phyloP scores from a whole-genome alignment of 2,113 vertebrate genomes.

The Delphinapterus leucas region DNA sequence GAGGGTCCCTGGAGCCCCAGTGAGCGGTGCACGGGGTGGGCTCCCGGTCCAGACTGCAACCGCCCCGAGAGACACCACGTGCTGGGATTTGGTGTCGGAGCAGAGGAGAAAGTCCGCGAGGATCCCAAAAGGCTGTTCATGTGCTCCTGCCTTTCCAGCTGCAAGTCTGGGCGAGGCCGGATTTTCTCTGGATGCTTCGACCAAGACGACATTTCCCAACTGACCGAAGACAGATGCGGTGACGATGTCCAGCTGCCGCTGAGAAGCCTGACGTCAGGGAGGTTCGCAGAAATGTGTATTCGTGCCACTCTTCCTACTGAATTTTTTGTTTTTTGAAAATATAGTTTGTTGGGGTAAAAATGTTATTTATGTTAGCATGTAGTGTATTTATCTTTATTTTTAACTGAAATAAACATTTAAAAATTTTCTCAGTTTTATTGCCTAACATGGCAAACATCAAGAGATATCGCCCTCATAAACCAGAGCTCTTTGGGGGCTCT shows the following conservation, averaged over 20 bases:
- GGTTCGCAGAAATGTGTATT: fast-evolving
- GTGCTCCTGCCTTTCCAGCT: not conserved
- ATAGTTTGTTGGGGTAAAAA: not conserved
- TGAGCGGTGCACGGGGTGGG: fast-evolving
- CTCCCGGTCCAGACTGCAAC: fast-evolving
- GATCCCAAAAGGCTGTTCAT: fast-evolving
- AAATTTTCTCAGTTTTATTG: not conserved
- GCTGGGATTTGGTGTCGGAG: not conserved
- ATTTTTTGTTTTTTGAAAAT: not conserved
- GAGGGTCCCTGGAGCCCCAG: fast-evolving
- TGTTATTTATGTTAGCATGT: not conserved
- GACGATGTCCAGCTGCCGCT: too few relatives aligned
- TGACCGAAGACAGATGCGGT: fast-evolving
- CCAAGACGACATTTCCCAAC: not conserved
- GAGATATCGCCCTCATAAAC: fast-evolving
- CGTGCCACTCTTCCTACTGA: fast-evolving
- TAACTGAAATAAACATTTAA: not conserved
- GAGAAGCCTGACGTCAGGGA: not conserved
- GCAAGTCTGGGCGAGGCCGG: fast-evolving
- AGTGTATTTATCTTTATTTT: not conserved
- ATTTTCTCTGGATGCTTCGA: not conserved
- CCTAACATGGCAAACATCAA: fast-evolving
- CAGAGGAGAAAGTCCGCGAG: not conserved
- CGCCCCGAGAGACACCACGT: fast-evolving
- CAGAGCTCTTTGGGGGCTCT: not conserved